phyloP scores from a whole-genome alignment of 2,113 vertebrate genomes.

The Pantherophis guttatus region DNA sequence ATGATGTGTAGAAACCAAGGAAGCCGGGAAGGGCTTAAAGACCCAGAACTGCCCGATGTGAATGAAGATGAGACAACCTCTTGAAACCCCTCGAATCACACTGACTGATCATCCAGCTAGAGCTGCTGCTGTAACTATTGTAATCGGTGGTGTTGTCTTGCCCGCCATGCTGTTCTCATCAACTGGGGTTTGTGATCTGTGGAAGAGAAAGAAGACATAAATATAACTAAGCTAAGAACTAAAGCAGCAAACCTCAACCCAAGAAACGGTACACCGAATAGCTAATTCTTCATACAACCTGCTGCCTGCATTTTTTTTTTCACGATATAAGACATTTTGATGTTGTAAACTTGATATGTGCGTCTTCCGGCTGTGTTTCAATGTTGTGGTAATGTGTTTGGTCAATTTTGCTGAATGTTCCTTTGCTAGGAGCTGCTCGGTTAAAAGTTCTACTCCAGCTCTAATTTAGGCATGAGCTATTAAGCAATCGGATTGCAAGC shows the following conservation, averaged over 20 bases:
- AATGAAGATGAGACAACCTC: conserved; percentile 69
- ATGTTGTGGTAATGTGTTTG: conserved; percentile 1
- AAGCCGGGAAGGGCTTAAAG: conserved; percentile 66
- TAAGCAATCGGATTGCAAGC: neutral
- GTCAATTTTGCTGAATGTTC: neutral
- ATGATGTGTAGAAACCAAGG: conserved; percentile 64
- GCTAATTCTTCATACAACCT: neutral
- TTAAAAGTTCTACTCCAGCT: neutral
- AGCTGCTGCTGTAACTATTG: conserved; percentile 30
- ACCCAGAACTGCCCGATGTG: conserved; percentile 68
- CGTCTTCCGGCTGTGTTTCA: conserved; percentile 56
- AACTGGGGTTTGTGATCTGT: conserved; percentile 35
- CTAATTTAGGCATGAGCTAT: neutral
- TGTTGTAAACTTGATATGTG: conserved; percentile 31
- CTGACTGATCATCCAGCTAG: conserved; percentile 28
- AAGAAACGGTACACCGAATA: neutral
- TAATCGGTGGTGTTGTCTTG: conserved; percentile 47
- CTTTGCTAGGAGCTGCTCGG: neutral
- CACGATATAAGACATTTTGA: neutral
- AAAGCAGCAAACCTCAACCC: neutral
- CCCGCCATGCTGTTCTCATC: conserved; percentile 47
- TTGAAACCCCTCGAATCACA: conserved; percentile 62
- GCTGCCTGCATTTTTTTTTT: neutral
- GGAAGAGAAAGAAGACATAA: neutral
- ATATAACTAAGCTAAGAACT: neutral